Conservation (phyloP, 2,888 invertebrate genomes). For the Panopea generosa region DNA sequence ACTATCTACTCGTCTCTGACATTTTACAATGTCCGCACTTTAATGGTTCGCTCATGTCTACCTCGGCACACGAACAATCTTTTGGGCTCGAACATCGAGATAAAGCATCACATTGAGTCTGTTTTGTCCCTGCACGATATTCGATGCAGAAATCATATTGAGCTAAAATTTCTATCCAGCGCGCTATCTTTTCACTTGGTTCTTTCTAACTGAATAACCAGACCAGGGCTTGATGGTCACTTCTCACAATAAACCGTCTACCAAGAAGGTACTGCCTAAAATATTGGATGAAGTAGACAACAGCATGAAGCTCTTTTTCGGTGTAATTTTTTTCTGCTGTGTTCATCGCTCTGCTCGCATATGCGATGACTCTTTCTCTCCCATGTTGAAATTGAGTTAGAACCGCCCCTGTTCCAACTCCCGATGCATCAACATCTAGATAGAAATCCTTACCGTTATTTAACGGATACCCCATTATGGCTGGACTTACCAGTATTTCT, state of each 20-base stretch:
- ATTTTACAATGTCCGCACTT: conserved; percentile 23
- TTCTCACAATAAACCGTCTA: conserved; percentile 14
- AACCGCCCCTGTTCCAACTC: neutral
- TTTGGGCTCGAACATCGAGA: conserved; percentile 29
- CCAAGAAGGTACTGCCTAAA: conserved; percentile 19
- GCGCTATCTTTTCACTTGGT: conserved; percentile 20
- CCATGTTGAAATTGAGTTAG: conserved; percentile 9
- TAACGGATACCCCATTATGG: conserved; percentile 17
- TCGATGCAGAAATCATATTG: conserved; percentile 36
- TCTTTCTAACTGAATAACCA: conserved; percentile 20
- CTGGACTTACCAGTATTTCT: conserved; percentile 4
- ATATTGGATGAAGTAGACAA: conserved; percentile 16
- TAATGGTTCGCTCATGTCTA: conserved; percentile 19
- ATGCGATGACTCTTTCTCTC: conserved; percentile 8
- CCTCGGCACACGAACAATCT: conserved; percentile 11
- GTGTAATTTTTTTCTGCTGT: conserved; percentile 6
- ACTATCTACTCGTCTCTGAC: neutral
- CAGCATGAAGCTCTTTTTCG: conserved; percentile 9
- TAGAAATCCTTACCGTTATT: conserved; percentile 1
- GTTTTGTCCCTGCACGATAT: conserved; percentile 35
- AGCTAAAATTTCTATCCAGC: conserved; percentile 51
- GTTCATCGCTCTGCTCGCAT: conserved; percentile 17
- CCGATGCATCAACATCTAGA: conserved; percentile 20
- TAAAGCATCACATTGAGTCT: conserved; percentile 30
- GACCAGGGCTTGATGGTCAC: conserved; percentile 31